phyloP scores from a whole-genome alignment of 2,113 vertebrate genomes.

The Arothron firmamentum region DNA sequence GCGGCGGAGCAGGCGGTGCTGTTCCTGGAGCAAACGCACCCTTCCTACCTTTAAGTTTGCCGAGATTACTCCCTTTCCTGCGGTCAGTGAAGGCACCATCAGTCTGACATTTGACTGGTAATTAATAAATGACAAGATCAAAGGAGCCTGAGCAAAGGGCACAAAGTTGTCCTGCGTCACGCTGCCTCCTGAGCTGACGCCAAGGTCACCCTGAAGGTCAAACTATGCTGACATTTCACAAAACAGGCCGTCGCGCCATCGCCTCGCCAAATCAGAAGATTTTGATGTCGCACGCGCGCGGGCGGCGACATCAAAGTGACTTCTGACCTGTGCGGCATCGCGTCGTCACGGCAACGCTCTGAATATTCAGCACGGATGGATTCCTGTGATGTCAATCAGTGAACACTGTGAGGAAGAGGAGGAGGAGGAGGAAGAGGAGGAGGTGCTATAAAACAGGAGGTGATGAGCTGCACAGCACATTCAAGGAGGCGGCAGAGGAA shows the following conservation, averaged over 20 bases:
- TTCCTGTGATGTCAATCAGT: slow-evolving; percentile 30
- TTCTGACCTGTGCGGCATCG: not conserved
- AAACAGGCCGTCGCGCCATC: no score
- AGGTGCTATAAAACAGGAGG: slow-evolving; percentile 39
- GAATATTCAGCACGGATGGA: not conserved
- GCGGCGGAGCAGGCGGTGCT: no score
- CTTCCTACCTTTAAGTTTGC: no score
- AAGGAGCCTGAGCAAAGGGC: slow-evolving; percentile 52
- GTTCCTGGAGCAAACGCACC: no score
- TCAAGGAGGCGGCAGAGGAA: not conserved
- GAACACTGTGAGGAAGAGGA: slow-evolving; percentile 19
- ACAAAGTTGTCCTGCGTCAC: slow-evolving; percentile 25
- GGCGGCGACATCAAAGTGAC: not conserved
- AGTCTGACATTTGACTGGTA: slow-evolving; percentile 48
- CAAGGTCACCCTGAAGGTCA: no score
- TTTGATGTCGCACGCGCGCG: no score
- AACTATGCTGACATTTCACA: no score
- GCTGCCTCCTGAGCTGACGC: slow-evolving; percentile 5
- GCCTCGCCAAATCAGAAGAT: no score
- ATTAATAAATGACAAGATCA: slow-evolving; percentile 54
- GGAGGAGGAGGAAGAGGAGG: slow-evolving; percentile 11
- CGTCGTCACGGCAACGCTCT: not conserved
- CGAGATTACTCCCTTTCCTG: not conserved
- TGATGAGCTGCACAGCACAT: not conserved
- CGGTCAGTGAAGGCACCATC: not conserved